Evolutionary conservation across 2,888 invertebrate genomes (phyloP), one percentile per base, ranked within the genome.

Genomic region (Cyclophora albipunctata): DNA sequence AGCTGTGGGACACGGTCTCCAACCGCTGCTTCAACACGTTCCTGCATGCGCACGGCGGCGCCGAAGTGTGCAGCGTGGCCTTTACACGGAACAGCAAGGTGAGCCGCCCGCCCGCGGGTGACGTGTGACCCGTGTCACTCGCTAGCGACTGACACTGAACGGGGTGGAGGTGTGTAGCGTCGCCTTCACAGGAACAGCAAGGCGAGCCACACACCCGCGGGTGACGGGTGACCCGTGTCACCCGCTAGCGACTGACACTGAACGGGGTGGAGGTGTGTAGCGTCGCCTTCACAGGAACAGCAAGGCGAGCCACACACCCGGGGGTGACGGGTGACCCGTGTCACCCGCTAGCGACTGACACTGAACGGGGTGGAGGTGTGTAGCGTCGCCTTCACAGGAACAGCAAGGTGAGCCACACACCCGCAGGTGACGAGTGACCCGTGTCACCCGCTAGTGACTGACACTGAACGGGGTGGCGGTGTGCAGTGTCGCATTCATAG

Each of bases 41-140:
- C 75, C 84, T 92, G 0, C 94, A 95, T 74, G 99, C 99, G 0
- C 99, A 99, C 75, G 98, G 98, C 57, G 98, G 98, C 0, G 91
- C 94, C 0, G 96, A 97, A 83, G 95, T 99, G 37, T 97, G 97
- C 71, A 98, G 98, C 0, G 96, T 98, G 0, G 91, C 93, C 2
- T 99, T 99, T 80, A 96, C 98, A 0, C 91, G 96, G 62, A 99
- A 99, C 77, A 97, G 97, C 78, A 99, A 99, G 92, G 97, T 96
- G 62, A 59, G 66, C 42, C 45, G 37, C 42, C 43, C 4, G 5
- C 37, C 5, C 4, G 5, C 37, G 4, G 37, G 5, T 5, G 37
- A 37, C 37, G 5, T 1, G 5, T 5, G 37, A 37, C 4, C 2
- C 2, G 37, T 5, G 4, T 37, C 4, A 37, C 37, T 2, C 4